Evolutionary conservation across 2,797 vertebrate genomes (phyloP).

Genomic region (Helarctos malayanus): DNA sequence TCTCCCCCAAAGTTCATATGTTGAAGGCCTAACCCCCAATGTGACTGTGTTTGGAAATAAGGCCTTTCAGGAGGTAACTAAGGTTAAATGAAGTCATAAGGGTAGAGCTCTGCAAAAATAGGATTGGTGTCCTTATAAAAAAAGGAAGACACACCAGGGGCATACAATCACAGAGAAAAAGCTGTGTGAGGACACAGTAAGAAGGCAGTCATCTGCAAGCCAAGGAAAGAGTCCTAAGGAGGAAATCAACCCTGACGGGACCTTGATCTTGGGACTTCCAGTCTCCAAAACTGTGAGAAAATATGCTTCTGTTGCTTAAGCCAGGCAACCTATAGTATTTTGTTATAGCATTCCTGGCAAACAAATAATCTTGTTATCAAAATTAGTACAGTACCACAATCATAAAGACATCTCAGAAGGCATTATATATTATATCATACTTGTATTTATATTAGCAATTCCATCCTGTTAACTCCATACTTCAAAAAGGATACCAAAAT

Average conservation of each 20-base stretch:
- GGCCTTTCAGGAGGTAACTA: not conserved
- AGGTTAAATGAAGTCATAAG: not conserved
- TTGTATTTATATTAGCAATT: conserved; percentile 46
- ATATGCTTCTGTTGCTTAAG: not conserved
- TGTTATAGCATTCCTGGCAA: not conserved
- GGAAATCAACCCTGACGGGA: not conserved
- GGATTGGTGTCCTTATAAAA: not conserved
- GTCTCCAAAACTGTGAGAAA: not conserved
- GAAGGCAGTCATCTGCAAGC: not conserved
- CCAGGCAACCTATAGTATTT: not conserved
- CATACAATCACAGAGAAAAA: not conserved
- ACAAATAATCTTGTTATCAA: not conserved
- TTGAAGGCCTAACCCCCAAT: not conserved
- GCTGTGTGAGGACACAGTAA: not conserved
- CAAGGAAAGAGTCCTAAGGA: not conserved
- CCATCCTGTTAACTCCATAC: not conserved
- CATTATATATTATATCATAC: not conserved
- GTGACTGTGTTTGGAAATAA: not conserved
- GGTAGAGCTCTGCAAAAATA: not conserved
- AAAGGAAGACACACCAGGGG: not conserved
- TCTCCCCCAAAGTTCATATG: not conserved
- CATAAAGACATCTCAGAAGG: conserved; percentile 34
- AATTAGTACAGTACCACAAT: not conserved
- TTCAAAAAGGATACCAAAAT: conserved; percentile 34
- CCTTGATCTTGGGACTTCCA: not conserved